Evolutionary conservation across 2,888 invertebrate genomes (phyloP), one percentile per base, ranked within the genome.

Genomic region (Rotaria socialis): DNA sequence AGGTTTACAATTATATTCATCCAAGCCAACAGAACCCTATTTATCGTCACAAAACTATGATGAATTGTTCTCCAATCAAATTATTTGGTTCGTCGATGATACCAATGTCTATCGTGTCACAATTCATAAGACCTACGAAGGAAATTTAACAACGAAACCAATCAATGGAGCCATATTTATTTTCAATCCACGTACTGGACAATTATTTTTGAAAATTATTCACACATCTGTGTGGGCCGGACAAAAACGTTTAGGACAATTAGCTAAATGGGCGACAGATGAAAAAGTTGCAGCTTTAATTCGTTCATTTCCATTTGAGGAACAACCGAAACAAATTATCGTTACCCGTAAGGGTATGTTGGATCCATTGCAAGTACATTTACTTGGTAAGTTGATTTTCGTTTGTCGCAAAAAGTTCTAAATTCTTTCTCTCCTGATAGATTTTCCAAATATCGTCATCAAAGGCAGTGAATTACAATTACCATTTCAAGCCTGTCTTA

Each of bases 151-250:
- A 0, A 99, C 99, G 0, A 99, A 99, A 91, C 99, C 99, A 0
- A 99, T 99, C 90, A 99, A 99, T 91, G 99, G 99, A 5, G 99
- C 99, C 87, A 99, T 99, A 92, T 99, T 99, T 92, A 99, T 99
- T 89, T 99, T 99, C 92, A 99, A 99, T 92, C 99, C 99, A 14
- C 93, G 99, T 88, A 99, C 99, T 0, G 99, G 99, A 35, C 99
- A 99, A 91, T 93, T 99, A 85, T 99, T 99, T 93, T 93, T 99
- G 89, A 99, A 99, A 93, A 99, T 99, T 90, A 99, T 99, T 92
- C 99, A 99, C 92, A 99, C 99, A 0, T 97, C 97, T 10, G 99
- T 99, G 84, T 99, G 99, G 99, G 98, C 99, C 0, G 99, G 98
- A 75, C 98, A 99, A 92, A 99, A 99, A 92, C 98, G 98, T 95